A percentile compares a stretch with the other conserved stretches of the same genome.
These are phyloP conservation scores for Andrena marginata DNA, from an alignment of 2,888 invertebrate species.

Conservation along the genomic window DNA sequence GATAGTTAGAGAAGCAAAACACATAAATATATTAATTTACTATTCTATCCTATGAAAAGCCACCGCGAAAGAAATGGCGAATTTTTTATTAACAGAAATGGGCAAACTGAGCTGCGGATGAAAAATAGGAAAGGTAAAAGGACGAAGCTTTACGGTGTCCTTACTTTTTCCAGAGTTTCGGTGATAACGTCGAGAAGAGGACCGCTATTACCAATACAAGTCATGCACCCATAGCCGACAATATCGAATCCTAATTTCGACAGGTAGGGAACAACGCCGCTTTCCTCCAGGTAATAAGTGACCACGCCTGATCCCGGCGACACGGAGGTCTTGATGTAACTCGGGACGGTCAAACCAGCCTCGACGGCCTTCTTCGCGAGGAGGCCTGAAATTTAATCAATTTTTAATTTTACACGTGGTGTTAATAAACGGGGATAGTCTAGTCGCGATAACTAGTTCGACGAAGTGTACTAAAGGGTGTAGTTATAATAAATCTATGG, in stretches of 20 bases:
- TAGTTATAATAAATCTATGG: neutral
- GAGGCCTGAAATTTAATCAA: constrained; percentile 86
- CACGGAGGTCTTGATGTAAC: constrained; percentile 98
- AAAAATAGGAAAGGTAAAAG: no score
- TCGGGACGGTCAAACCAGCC: constrained; percentile 94
- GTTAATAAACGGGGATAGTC: neutral
- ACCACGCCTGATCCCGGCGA: constrained; percentile 98
- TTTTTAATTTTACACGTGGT: neutral
- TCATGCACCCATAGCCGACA: constrained; percentile 99
- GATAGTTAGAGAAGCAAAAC: neutral
- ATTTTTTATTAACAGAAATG: no score
- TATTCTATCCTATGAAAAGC: no score
- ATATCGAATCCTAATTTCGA: constrained; percentile 96
- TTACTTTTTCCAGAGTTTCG: constrained; percentile 81
- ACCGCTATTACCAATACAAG: constrained; percentile 99
- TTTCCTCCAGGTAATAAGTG: constrained; percentile 94
- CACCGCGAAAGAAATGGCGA: no score
- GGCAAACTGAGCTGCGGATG: no score
- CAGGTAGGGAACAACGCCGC: constrained; percentile 95
- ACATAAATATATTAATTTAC: no score
- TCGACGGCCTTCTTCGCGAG: constrained; percentile 97
- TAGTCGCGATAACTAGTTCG: neutral
- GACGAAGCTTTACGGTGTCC: neutral
- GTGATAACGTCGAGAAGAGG: constrained; percentile 92
- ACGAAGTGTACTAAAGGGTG: no score